Conservation (phyloP, 2,113 vertebrate species). For the Acanthochromis polyacanthus region DNA sequence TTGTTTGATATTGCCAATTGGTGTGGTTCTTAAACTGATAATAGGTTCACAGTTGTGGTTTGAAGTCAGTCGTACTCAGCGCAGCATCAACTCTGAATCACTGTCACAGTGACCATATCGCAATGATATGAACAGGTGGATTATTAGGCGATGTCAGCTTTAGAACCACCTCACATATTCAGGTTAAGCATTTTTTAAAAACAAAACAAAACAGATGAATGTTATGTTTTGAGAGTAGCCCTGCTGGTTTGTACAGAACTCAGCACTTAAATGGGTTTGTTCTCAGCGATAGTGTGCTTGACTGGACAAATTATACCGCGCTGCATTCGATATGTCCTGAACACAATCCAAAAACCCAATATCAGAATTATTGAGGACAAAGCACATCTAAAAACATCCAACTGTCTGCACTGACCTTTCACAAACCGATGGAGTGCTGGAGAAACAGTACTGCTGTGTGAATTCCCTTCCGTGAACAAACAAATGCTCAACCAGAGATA, state of each 20-base stretch:
- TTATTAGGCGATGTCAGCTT: not conserved
- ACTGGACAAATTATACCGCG: not conserved
- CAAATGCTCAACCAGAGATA: not conserved
- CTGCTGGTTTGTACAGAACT: conserved; percentile 6
- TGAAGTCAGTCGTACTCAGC: not conserved
- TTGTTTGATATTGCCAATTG: conserved; percentile 15
- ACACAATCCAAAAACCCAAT: not conserved
- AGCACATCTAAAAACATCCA: conserved; percentile 19
- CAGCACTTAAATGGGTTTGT: conserved; percentile 5
- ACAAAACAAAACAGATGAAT: not conserved
- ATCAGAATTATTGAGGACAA: conserved; percentile 19
- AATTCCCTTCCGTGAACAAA: not conserved
- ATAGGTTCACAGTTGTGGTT: not conserved
- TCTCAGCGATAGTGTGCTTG: conserved; percentile 39
- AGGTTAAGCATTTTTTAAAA: not conserved
- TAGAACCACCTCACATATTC: conserved; percentile 2
- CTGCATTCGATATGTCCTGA: conserved; percentile 12
- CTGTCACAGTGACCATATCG: conserved; percentile 23
- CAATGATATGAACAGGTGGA: conserved; percentile 11
- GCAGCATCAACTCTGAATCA: conserved; percentile 22
- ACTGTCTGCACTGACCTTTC: not conserved
- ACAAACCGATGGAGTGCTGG: not conserved
- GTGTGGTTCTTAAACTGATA: not conserved
- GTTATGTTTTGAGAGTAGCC: conserved; percentile 29
- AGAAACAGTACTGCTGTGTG: not conserved